phyloP scores from a whole-genome alignment of 2,888 invertebrate genomes.

The Temnothorax unifasciatus region DNA sequence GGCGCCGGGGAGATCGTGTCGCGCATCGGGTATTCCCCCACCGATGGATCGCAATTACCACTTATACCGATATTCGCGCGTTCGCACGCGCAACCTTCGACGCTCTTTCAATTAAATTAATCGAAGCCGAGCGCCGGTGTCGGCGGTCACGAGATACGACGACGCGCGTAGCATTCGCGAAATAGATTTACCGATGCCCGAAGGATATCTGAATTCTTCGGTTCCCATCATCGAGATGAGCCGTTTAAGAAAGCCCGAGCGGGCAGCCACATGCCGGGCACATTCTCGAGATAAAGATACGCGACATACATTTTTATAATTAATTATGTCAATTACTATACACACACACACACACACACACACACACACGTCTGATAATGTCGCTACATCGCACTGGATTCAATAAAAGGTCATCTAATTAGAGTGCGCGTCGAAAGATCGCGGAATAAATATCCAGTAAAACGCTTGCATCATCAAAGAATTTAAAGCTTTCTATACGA shows the following conservation, averaged over 20 bases:
- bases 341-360: not conserved
- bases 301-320: not conserved
- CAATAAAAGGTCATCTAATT: not conserved
- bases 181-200: conserved; percentile 27
- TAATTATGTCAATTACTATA: not conserved
- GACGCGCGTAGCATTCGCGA: conserved; percentile 27
- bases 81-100: conserved; percentile 1
- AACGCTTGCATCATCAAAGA: conserved; percentile 12
- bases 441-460: not conserved
- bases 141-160: not conserved
- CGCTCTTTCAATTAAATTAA: conserved; percentile 39
- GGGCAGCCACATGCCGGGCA: not conserved
- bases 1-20: conserved; percentile 1
- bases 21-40: not conserved
- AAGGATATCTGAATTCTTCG: conserved; percentile 26
- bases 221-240: not conserved
- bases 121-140: conserved; percentile 17
- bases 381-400: not conserved
- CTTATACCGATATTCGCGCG: conserved; percentile 18
- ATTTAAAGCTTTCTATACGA: conserved; percentile 18
- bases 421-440: not conserved
- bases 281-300: not conserved
- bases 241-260: not conserved
- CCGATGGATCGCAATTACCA: conserved; percentile 23
- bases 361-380: not conserved